phyloP scores from a whole-genome alignment of 2,888 invertebrate species.

The Drosophila pegasa region DNA sequence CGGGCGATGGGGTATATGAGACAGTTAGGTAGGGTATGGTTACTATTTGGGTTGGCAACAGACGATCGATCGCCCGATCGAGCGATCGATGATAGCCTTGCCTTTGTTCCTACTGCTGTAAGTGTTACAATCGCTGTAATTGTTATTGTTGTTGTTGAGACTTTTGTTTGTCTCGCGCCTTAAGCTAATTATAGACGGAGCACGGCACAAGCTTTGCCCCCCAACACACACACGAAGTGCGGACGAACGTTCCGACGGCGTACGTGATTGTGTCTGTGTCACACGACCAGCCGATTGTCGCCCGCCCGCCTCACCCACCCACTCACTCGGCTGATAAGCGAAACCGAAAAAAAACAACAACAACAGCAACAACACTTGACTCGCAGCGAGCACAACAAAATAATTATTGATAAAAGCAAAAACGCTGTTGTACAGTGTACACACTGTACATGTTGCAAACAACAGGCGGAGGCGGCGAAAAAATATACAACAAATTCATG shows the following conservation, averaged over 20 bases:
- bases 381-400: slow-evolving; percentile 74
- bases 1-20: neutral
- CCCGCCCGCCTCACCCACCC: neutral
- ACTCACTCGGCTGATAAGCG: slow-evolving; percentile 61
- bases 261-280: slow-evolving; percentile 78
- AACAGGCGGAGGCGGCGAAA: slow-evolving; percentile 39
- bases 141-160: slow-evolving; percentile 14
- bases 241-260: slow-evolving; percentile 38
- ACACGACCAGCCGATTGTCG: slow-evolving; percentile 61
- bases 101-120: slow-evolving; percentile 36
- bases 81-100: slow-evolving; percentile 36
- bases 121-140: slow-evolving; percentile 8
- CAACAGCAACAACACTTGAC: slow-evolving; percentile 56
- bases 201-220: slow-evolving; percentile 51
- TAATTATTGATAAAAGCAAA: slow-evolving; percentile 77
- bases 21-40: slow-evolving; percentile 68
- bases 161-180: slow-evolving; percentile 45
- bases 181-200: slow-evolving; percentile 69
- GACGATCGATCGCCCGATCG: slow-evolving; percentile 22
- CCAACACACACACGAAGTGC: slow-evolving; percentile 20
- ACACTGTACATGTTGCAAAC: slow-evolving; percentile 56
- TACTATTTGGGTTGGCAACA: slow-evolving; percentile 65
- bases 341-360: neutral
- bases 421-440: slow-evolving; percentile 18
- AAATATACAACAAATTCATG: slow-evolving; percentile 70